Evolutionary conservation across 1,140 invertebrate genomes (phyloP).

Genomic region (Apis florea): DNA sequence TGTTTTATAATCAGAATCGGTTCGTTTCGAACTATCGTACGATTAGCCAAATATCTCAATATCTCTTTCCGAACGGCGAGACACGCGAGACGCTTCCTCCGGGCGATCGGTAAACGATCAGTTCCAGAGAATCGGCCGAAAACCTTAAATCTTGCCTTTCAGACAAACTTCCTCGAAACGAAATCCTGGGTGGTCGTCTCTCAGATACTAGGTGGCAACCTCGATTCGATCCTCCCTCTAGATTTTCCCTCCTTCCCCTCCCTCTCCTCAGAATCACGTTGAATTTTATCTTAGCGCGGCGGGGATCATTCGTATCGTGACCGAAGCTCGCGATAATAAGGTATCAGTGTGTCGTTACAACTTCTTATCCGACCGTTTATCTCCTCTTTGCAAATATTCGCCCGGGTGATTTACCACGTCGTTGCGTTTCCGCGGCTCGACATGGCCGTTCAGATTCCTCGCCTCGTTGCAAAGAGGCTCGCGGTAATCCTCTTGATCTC

Average conservation of each 20-base stretch:
- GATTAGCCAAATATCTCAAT: too few species aligned
- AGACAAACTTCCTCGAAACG: conserved; percentile 28
- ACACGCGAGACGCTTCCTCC: background rate
- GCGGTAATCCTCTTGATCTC: conserved; percentile 45
- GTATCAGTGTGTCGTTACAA: background rate
- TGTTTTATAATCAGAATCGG: too few species aligned
- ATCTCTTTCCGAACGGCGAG: too few species aligned
- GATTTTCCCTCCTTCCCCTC: too few species aligned
- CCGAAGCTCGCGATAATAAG: conserved; percentile 16
- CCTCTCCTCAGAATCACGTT: background rate
- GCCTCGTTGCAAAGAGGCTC: conserved; percentile 12
- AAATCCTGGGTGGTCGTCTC: conserved; percentile 44
- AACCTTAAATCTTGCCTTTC: conserved; percentile 22
- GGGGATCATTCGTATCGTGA: background rate
- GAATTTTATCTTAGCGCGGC: background rate
- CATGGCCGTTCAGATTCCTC: conserved; percentile 32
- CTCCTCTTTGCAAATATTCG: conserved; percentile 28
- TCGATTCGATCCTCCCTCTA: background rate
- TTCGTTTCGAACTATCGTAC: too few species aligned
- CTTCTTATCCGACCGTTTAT: conserved; percentile 11
- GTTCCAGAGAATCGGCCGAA: conserved; percentile 35
- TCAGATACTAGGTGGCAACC: background rate
- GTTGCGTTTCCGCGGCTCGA: conserved; percentile 1
- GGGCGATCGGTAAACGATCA: conserved; percentile 24
- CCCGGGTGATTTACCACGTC: conserved; percentile 24